phyloP scores from a whole-genome alignment of 1,140 invertebrate species.

The Drosophila rufa region DNA sequence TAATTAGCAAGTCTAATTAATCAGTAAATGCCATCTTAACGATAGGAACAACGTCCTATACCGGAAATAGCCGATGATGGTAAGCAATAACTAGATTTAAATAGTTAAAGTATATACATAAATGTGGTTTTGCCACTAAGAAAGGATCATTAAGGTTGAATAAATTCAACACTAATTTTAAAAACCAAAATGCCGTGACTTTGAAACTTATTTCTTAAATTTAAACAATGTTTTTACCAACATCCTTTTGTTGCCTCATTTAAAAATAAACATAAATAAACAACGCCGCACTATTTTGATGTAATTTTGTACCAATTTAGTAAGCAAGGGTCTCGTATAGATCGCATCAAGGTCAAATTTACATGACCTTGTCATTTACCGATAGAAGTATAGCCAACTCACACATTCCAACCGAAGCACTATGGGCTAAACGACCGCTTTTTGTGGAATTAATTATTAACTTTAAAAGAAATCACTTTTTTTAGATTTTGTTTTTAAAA shows the following conservation, averaged over 20 bases:
- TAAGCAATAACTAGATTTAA: constrained; percentile 15
- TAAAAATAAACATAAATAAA: not conserved
- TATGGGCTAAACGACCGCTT: no score
- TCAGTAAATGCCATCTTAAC: not conserved
- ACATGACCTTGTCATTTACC: not conserved
- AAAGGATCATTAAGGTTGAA: rapidly evolving
- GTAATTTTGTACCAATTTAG: not conserved
- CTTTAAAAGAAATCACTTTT: no score
- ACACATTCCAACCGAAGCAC: not conserved
- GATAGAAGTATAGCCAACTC: not conserved
- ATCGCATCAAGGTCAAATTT: constrained; percentile 21
- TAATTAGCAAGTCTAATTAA: not conserved
- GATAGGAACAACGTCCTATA: constrained; percentile 89
- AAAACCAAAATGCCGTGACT: not conserved
- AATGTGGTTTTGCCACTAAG: not conserved
- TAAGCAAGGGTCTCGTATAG: not conserved
- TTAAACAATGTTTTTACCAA: no score
- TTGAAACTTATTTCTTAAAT: no score
- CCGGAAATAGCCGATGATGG: constrained; percentile 88
- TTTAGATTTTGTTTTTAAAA: no score
- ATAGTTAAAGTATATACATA: not conserved
- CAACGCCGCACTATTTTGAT: not conserved
- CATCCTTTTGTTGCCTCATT: no score
- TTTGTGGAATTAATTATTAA: no score
- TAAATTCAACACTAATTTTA: not conserved